Conservation (phyloP, 2,888 invertebrate species). For the Tuberolachnus salignus region DNA sequence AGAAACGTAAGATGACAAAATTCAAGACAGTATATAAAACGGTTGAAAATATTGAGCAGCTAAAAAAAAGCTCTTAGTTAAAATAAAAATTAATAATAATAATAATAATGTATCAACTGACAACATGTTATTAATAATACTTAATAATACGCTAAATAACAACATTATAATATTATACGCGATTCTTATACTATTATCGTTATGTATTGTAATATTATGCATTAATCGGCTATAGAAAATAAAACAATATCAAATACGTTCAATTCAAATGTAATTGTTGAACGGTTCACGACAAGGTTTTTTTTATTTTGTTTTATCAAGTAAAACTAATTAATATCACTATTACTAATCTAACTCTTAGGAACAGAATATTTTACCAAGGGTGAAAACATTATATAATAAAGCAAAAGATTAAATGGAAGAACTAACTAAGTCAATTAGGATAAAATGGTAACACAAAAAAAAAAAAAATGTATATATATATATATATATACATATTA, state of each 20-base stretch:
- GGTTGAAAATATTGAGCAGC: constrained; percentile 34
- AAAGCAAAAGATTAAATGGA: constrained; percentile 29
- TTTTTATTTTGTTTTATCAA: background rate
- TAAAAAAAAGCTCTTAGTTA: background rate
- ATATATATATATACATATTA: no score
- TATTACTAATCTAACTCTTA: constrained; percentile 32
- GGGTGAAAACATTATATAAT: background rate
- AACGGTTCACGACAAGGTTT: background rate
- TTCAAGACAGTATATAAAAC: constrained; percentile 7
- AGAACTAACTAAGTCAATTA: constrained; percentile 52
- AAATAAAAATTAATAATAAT: constrained; percentile 15
- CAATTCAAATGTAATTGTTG: constrained; percentile 16
- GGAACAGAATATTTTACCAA: constrained; percentile 50
- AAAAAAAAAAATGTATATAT: constrained; percentile 50
- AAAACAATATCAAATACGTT: constrained; percentile 33
- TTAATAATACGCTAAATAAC: constrained; percentile 1
- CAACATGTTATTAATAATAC: background rate
- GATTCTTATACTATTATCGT: constrained; percentile 8
- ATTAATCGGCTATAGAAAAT: background rate
- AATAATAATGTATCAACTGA: constrained; percentile 18
- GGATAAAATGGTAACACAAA: constrained; percentile 54
- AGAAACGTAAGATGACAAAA: background rate
- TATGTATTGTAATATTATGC: background rate
- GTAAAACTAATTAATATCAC: background rate
- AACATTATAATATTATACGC: background rate